Conservation (phyloP, 64 coral and sea anemone genomes). For the Montipora sp. region DNA sequence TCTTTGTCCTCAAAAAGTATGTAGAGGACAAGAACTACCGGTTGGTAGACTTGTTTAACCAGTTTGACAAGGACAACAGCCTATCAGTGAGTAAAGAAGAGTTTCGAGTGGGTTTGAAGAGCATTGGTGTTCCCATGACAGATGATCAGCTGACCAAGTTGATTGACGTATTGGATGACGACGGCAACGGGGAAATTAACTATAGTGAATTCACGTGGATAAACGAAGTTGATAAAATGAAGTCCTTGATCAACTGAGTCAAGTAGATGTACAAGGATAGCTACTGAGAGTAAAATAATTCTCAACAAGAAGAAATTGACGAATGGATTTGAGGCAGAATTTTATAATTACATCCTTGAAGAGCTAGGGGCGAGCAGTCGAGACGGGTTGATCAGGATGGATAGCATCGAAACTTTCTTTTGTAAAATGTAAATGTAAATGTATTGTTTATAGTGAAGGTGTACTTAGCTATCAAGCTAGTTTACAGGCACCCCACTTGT, state of each 20-base stretch:
- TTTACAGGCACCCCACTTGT: too few species aligned
- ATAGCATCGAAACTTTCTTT: too few species aligned
- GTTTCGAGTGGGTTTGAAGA: conserved; percentile 71
- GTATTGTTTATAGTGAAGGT: too few species aligned
- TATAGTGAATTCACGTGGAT: conserved; percentile 94
- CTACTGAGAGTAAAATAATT: neutral
- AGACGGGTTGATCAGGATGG: too few species aligned
- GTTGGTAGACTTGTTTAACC: conserved; percentile 89
- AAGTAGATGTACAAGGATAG: neutral
- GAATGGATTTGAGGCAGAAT: too few species aligned
- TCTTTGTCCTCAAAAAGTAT: conserved; percentile 75
- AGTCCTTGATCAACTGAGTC: neutral
- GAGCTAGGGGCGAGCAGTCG: too few species aligned
- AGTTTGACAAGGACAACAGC: conserved; percentile 99
- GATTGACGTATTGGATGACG: conserved; percentile 76
- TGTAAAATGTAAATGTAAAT: too few species aligned
- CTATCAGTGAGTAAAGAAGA: conserved; percentile 87
- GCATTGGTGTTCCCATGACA: conserved; percentile 80
- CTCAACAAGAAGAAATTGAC: too few species aligned
- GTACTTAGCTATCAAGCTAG: too few species aligned
- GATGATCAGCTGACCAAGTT: conserved; percentile 76
- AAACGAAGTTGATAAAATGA: conserved; percentile 57
- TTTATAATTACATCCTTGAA: too few species aligned
- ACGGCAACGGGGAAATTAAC: conserved; percentile 90
- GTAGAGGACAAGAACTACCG: conserved; percentile 81